phyloP scores from a whole-genome alignment of 1,140 invertebrate genomes.

The Whitmania pigra region DNA sequence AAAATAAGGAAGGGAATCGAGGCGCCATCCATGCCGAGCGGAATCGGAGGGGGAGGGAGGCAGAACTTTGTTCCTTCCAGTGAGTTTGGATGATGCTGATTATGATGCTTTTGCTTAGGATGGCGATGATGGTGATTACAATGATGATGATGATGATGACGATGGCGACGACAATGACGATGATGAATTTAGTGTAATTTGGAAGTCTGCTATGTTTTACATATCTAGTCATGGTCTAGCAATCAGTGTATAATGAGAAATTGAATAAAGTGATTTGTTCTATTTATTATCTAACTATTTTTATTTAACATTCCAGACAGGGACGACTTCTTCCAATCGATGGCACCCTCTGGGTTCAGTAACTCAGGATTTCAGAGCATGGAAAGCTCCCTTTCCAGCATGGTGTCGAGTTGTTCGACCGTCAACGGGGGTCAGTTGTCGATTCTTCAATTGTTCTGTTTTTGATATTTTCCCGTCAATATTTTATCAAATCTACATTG shows the following conservation, averaged over 20 bases:
- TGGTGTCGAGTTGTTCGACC: not conserved
- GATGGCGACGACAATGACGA: too few species aligned
- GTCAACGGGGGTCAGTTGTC: not conserved
- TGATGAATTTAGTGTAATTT: too few species aligned
- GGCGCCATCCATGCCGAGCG: too few species aligned
- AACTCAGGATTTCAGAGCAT: slow-evolving; percentile 6
- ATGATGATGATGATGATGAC: too few species aligned
- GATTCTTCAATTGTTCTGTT: not conserved
- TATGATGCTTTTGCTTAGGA: too few species aligned
- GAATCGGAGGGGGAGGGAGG: too few species aligned
- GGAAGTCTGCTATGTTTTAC: too few species aligned
- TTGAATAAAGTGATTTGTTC: not conserved
- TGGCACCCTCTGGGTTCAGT: not conserved
- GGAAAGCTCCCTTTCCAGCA: not conserved
- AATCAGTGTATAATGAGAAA: not conserved
- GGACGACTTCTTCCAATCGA: not conserved
- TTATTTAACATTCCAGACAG: not conserved
- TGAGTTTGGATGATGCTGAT: too few species aligned
- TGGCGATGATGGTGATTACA: too few species aligned
- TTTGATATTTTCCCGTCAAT: not conserved
- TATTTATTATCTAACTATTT: not conserved
- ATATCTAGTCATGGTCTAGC: not conserved
- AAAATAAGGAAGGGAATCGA: too few species aligned
- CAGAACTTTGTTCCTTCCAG: too few species aligned
- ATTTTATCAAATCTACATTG: too few species aligned